Evolutionary conservation across 2,113 vertebrate genomes (phyloP).

Genomic region (cat (Felis catus)): F.catus_Fca126_mat1.0 CM031419.1:163578001-163578500

Average conservation of each 20-base stretch:
- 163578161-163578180: neutral
- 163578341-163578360: neutral
- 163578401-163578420: neutral
- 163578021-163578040: neutral
- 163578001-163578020: neutral
- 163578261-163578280: neutral
- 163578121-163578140: neutral
- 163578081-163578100: neutral
- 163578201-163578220: neutral
- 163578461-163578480: slow-evolving; percentile 16
- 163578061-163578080: neutral
- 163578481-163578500: neutral
- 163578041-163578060: neutral
- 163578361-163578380: neutral
- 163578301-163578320: neutral
- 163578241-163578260: neutral
- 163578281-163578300: neutral
- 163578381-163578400: neutral
- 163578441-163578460: neutral
- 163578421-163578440: neutral
- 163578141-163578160: neutral
- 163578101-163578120: neutral
- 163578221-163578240: neutral
- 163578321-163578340: neutral
- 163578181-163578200: neutral